Base-by-base conservation (phyloP, 2,888 invertebrate genomes). In the Marasmarcha lunaedactyla region DNA sequence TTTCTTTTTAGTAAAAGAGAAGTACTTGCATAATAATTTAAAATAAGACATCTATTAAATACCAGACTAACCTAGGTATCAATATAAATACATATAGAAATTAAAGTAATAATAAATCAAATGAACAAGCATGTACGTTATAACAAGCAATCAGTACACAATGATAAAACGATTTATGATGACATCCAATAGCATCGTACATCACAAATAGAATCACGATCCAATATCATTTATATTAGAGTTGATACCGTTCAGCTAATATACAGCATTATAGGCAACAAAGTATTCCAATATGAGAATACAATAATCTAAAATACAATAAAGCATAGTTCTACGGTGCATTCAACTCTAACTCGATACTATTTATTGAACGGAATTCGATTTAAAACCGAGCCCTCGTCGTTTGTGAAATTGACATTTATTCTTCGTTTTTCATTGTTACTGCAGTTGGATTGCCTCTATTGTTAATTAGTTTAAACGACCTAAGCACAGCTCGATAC, bases 381-480 rank as follows among this genome's bases (percentile, higher is more conserved):
- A 81, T 81, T 78, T 78, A 76, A 72, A 79, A 67, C 72, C 73
- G 74, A 79, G 72, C 79, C 78, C 79, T 78, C 81, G 73, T 76
- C 78, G 79, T 78, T 81, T 79, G 78, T 76, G 78, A 79, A 78
- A 81, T 79, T 81, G 81, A 77, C 81, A 81, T 81, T 81, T 79
- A 81, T 81, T 79, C 79, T 81, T 81, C 79, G 78, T 79, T 78
- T 79, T 81, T 77, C 81, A 81, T 81, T 81, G 81, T 79, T 76
- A 68, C 67, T 71, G 71, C 73, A 74, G 67, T 72, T 69, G 69
- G 68, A 71, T 70, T 72, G 72, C 71, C 76, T 79, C 79, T 81
- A 79, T 81, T 81, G 81, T 81, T 79, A 79, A 81, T 81, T 79
- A 81, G 78, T 71, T 79, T 71, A 74, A 79, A 72, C 78, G 77